phyloP scores from a whole-genome alignment of 2,888 invertebrate genomes.

The Cryptocephalus primarius region DNA sequence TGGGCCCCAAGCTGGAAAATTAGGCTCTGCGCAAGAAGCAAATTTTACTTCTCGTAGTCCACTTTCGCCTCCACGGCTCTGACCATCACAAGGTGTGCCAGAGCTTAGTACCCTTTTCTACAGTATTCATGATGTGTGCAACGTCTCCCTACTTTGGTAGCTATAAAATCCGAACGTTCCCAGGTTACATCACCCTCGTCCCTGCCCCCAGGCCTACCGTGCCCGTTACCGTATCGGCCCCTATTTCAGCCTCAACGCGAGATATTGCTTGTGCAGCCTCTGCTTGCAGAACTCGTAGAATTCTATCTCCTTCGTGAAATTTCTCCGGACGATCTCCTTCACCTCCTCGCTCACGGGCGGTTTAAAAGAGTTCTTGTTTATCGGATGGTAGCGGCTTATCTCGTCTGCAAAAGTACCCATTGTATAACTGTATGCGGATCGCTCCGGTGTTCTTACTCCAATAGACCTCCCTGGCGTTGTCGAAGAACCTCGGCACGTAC shows the following conservation, averaged over 20 bases:
- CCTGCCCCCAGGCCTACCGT: too few relatives aligned
- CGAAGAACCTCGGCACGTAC: slow-evolving; percentile 75
- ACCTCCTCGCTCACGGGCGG: slow-evolving; percentile 78
- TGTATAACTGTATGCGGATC: neutral
- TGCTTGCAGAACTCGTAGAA: slow-evolving; percentile 87
- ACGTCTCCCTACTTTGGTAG: too few relatives aligned
- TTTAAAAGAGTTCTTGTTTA: slow-evolving; percentile 79
- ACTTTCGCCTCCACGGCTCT: too few relatives aligned
- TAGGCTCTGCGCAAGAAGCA: too few relatives aligned
- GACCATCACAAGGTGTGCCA: too few relatives aligned
- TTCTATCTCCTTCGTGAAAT: slow-evolving; percentile 83
- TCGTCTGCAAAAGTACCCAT: slow-evolving; percentile 48
- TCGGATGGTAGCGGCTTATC: slow-evolving; percentile 62
- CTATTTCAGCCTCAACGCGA: slow-evolving; percentile 50
- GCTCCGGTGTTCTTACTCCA: slow-evolving; percentile 50
- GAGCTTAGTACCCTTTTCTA: too few relatives aligned
- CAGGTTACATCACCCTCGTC: too few relatives aligned
- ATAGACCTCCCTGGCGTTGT: slow-evolving; percentile 66
- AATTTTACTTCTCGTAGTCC: too few relatives aligned
- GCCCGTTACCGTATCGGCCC: too few relatives aligned
- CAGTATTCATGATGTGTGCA: too few relatives aligned
- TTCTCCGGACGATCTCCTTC: slow-evolving; percentile 72
- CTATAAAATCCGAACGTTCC: too few relatives aligned
- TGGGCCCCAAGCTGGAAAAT: too few relatives aligned
- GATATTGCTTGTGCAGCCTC: slow-evolving; percentile 67